These are phyloP conservation scores for Eurosta solidaginis DNA, from an alignment of 1,140 invertebrate genomes.

Conservation along the genomic window DNA sequence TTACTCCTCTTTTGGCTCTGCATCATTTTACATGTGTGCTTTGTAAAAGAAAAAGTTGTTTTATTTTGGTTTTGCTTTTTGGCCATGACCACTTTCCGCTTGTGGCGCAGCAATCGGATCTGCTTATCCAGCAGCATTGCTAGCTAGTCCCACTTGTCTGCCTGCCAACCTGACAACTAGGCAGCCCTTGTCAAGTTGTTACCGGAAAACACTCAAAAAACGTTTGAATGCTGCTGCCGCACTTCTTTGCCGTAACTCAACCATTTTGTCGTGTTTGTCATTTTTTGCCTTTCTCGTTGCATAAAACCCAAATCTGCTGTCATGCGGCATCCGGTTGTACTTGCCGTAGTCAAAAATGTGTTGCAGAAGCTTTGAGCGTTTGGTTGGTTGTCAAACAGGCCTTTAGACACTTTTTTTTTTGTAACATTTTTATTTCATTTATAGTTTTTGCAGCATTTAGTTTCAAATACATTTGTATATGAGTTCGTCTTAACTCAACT, in stretches of 20 bases:
- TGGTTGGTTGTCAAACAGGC: not conserved
- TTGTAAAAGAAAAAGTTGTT: not conserved
- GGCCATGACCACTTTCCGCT: not conserved
- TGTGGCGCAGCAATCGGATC: not conserved
- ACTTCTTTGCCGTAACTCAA: not conserved
- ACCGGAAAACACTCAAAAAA: not conserved
- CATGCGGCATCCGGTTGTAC: not conserved
- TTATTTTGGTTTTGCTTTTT: not conserved
- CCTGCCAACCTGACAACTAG: not conserved
- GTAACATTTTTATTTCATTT: not conserved
- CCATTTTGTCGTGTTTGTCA: not conserved
- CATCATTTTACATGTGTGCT: not conserved
- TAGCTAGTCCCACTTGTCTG: not conserved
- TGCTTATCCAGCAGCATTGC: not conserved
- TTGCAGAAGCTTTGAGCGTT: not conserved
- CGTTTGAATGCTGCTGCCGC: not conserved
- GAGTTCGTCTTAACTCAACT: too few relatives aligned
- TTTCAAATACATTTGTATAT: not conserved
- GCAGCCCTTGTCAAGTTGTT: not conserved
- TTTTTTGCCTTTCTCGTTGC: too few relatives aligned
- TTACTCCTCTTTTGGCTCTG: not conserved
- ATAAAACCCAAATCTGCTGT: not conserved
- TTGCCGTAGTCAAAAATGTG: too few relatives aligned
- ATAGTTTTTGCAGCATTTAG: not conserved
- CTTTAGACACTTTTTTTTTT: not conserved